These are phyloP conservation scores for Atherix ibis DNA, from an alignment of 2,888 invertebrate species.

Conservation along the genomic window DNA sequence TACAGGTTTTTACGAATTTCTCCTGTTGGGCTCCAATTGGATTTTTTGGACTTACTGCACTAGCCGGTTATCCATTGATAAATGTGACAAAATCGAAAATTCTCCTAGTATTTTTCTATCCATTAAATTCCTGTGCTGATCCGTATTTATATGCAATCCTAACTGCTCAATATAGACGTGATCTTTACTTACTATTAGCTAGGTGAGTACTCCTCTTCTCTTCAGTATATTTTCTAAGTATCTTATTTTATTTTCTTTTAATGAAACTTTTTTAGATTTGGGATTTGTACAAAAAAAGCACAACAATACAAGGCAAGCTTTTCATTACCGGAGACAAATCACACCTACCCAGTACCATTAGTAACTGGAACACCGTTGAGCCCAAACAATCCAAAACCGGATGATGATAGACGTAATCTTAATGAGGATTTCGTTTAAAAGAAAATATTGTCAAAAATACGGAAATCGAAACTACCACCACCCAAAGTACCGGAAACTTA, in stretches of 20 bases:
- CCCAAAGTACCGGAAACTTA: neutral
- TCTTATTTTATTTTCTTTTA: neutral
- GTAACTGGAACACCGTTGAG: constrained; percentile 6
- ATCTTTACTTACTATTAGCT: constrained; percentile 49
- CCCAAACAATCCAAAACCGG: neutral
- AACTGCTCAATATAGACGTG: constrained; percentile 71
- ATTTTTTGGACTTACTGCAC: constrained; percentile 73
- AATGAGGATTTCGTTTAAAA: constrained; percentile 25
- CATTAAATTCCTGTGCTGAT: constrained; percentile 82
- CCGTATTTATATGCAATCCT: constrained; percentile 84
- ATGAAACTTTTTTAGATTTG: constrained; percentile 36
- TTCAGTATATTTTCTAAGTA: no score
- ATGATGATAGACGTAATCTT: constrained; percentile 1
- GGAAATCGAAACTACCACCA: neutral
- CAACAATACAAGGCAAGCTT: constrained; percentile 34
- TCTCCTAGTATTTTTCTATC: constrained; percentile 77
- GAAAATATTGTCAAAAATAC: no score
- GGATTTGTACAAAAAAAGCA: constrained; percentile 35
- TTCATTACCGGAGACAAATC: constrained; percentile 21
- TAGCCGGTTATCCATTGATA: constrained; percentile 69
- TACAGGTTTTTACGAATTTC: constrained; percentile 57
- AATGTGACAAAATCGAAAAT: constrained; percentile 68
- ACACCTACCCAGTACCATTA: constrained; percentile 12
- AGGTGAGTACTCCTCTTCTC: constrained; percentile 41
- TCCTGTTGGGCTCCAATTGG: constrained; percentile 78